These are phyloP conservation scores for Aspidoscelis tigris DNA, from an alignment of 2,113 vertebrate genomes.

Conservation along the genomic window DNA sequence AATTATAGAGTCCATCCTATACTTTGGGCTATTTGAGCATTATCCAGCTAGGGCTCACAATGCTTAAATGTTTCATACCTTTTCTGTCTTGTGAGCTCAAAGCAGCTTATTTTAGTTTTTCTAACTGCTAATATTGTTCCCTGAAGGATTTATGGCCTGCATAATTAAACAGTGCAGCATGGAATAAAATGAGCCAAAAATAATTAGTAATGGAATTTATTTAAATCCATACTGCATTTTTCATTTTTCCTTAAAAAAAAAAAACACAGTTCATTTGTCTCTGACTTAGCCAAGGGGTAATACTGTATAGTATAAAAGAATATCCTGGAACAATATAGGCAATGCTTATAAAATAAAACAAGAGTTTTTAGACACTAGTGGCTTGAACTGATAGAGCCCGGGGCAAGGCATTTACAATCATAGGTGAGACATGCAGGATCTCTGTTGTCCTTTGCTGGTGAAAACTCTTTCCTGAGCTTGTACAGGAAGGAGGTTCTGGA, in stretches of 20 bases:
- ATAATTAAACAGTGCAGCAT: neutral
- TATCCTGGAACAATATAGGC: neutral
- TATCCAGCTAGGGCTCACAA: neutral
- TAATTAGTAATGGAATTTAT: neutral
- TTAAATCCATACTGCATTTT: too few relatives aligned
- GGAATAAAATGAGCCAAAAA: neutral
- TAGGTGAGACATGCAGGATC: too few relatives aligned
- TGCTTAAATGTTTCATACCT: neutral
- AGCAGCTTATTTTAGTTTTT: neutral
- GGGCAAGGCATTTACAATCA: too few relatives aligned
- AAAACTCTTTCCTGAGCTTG: too few relatives aligned
- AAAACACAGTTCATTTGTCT: neutral
- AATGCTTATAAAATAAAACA: neutral
- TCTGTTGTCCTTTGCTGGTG: too few relatives aligned
- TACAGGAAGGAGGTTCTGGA: too few relatives aligned
- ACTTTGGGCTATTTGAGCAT: neutral
- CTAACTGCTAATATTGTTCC: neutral
- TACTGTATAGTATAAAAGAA: neutral
- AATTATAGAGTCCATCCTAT: neutral
- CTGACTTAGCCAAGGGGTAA: neutral
- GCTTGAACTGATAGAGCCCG: neutral
- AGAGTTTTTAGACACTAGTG: too few relatives aligned
- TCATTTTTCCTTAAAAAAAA: neutral
- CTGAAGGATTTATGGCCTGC: neutral
- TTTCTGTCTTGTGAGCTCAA: neutral